phyloP scores from a whole-genome alignment of 2,113 vertebrate genomes.

The Motacilla tschutschensis region DNA sequence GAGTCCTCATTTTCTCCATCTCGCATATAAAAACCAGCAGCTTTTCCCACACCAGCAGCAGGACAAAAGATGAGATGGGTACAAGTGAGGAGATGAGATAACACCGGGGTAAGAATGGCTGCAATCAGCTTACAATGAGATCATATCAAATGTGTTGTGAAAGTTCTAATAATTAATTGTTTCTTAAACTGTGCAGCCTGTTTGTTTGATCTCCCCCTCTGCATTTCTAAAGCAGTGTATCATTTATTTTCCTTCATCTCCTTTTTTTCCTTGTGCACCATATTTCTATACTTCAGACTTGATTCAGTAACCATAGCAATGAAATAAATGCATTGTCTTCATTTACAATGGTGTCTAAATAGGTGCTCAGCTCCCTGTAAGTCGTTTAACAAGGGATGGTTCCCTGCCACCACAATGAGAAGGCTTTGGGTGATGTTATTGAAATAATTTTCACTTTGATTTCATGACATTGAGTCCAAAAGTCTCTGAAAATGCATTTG shows the following conservation, averaged over 20 bases:
- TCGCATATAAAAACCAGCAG: neutral
- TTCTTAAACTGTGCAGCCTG: slow-evolving; percentile 20
- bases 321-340: slow-evolving; percentile 58
- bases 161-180: slow-evolving; percentile 43
- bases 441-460: slow-evolving; percentile 38
- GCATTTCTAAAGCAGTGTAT: neutral
- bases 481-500: slow-evolving; percentile 10
- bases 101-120: neutral
- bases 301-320: slow-evolving; percentile 63
- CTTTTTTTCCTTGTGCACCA: neutral
- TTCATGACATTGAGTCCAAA: neutral
- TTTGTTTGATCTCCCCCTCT: slow-evolving; percentile 16
- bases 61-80: neutral
- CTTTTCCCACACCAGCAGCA: neutral
- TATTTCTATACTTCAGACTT: slow-evolving; percentile 35
- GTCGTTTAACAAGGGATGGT: slow-evolving; percentile 18
- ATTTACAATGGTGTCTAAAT: slow-evolving; percentile 57
- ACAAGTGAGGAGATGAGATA: neutral
- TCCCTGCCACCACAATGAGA: slow-evolving; percentile 12
- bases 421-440: neutral
- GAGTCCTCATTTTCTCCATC: neutral
- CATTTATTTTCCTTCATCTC: neutral
- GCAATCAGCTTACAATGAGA: neutral
- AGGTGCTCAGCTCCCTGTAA: slow-evolving; percentile 23
- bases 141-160: neutral